phyloP scores from a whole-genome alignment of 2,113 vertebrate species.

The Pycnonotus jocosus region DNA sequence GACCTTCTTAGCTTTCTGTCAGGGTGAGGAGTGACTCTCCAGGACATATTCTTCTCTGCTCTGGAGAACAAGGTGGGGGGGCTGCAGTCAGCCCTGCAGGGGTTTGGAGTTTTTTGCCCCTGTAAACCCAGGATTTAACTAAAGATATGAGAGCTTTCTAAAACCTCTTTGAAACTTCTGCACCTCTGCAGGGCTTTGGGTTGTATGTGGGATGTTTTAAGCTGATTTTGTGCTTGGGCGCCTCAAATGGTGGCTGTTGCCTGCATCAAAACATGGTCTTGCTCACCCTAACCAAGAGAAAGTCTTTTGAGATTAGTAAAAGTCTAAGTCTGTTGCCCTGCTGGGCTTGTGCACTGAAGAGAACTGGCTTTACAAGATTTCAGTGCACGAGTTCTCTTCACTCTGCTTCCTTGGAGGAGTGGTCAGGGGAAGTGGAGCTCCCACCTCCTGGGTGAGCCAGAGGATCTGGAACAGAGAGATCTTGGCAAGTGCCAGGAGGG shows the following conservation, averaged over 20 bases:
- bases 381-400: neutral
- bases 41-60: neutral
- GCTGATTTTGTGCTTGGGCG: neutral
- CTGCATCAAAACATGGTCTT: neutral
- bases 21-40: neutral
- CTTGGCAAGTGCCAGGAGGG: neutral
- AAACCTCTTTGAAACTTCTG: neutral
- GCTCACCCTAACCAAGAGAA: neutral
- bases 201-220: neutral
- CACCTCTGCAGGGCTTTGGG: neutral
- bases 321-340: neutral
- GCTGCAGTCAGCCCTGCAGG: neutral
- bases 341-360: neutral
- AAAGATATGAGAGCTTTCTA: neutral
- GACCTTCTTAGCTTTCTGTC: neutral
- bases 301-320: neutral
- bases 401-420: neutral
- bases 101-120: accelerated
- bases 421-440: neutral
- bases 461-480: neutral
- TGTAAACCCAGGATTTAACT: neutral
- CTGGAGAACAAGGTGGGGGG: neutral
- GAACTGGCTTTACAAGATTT: neutral
- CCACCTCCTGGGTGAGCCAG: neutral
- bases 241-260: neutral